Base-by-base conservation (phyloP, 2,113 vertebrate species). In the Penelope pileata region DNA sequence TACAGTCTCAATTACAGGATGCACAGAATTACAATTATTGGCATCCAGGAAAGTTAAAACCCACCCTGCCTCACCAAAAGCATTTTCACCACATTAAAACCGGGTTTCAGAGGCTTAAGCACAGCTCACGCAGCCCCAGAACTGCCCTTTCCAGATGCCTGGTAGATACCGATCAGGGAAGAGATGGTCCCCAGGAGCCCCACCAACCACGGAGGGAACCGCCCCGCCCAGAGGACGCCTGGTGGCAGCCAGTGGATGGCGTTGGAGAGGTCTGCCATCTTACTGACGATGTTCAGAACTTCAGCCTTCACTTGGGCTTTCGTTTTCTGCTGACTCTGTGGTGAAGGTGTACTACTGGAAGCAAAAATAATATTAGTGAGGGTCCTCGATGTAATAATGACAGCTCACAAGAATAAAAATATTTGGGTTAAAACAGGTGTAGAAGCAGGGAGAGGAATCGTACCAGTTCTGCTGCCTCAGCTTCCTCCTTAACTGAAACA, bases 241-340 rank as follows among this genome's bases (percentile, higher is more conserved):
- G 97, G 97, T 0, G 99, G 99, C 98, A 99, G 98, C 99, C 99
- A 99, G 74, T 99, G 99, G 91, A 99, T 79, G 0, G 99, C 99
- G 0, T 99, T 99, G 91, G 94, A 96, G 69, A 99, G 97, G 94
- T 99, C 99, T 0, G 98, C 98, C 92, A 97, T 12, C 50, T 97
- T 97, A 69, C 98, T 97, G 64, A 99, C 51, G 67, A 99, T 62
- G 26, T 93, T 97, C 60, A 99, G 77, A 5, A 96, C 47, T 94
- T 99, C 99, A 4, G 95, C 91, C 83, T 38, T 95, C 64, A 96
- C 81, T 85, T 72, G 97, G 10, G 64, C 90, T 73, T 83, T 93
- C 22, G 38, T 1, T 23, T 87, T 32, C 62, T 90, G 86, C 51
- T 1, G 54, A 32, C 75, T 94, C 83, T 29, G 64, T 21, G 50